These are phyloP conservation scores for Proteles cristata DNA, from an alignment of 2,113 vertebrate genomes.

Conservation along the genomic window DNA sequence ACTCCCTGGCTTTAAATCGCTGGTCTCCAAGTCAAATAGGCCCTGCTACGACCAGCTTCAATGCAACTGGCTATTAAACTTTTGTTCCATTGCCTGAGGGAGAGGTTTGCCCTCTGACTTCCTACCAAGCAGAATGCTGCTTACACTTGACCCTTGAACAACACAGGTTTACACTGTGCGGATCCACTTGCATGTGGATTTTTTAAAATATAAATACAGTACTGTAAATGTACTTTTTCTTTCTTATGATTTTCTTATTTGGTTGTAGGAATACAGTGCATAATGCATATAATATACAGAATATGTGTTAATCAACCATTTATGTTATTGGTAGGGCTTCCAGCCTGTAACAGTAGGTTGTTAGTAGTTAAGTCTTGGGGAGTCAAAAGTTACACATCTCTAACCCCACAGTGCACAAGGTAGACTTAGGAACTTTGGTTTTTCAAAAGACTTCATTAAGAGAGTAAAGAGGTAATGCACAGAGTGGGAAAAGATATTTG, in stretches of 20 bases:
- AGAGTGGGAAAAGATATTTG: neutral
- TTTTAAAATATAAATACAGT: neutral
- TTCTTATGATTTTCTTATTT: neutral
- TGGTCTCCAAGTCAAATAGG: neutral
- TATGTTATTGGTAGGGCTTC: neutral
- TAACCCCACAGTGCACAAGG: neutral
- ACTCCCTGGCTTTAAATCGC: neutral
- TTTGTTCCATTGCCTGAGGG: neutral
- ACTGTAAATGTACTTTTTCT: neutral
- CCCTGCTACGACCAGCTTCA: neutral
- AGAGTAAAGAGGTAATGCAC: neutral
- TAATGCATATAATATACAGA: neutral
- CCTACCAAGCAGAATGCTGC: neutral
- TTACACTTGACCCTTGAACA: neutral
- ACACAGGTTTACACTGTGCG: neutral
- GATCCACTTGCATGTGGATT: neutral
- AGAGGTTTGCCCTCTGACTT: conserved; percentile 24
- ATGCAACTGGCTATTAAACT: neutral
- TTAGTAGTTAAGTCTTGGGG: neutral
- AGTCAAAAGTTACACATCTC: neutral
- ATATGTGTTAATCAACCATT: neutral
- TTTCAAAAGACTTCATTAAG: neutral
- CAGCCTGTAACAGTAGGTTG: neutral
- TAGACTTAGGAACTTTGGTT: neutral
- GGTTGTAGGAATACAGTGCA: neutral